Evolutionary conservation across 2,113 vertebrate genomes (phyloP), one percentile per base, ranked within the genome.

Genomic region (Ariopsis seemanni): DNA sequence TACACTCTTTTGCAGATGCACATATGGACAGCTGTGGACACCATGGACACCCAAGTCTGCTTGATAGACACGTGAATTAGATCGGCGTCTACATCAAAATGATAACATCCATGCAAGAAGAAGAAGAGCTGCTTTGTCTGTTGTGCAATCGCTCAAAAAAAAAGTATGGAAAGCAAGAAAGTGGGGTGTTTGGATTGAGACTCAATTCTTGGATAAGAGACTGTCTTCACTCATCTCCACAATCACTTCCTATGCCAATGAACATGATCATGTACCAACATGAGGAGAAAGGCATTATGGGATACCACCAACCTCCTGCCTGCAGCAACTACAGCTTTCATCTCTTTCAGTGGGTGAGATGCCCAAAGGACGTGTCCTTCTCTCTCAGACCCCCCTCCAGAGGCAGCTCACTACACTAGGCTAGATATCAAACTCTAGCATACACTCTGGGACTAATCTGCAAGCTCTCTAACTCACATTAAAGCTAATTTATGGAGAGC

Each of bases 401-500:
- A 92, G 88, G 78, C 67, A 83, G 55, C 65, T 57, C 67, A 52
- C 82, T 42, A 42, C 53, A 18, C 58, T 77, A 69, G 69, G 72
- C 87, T 87, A 89, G 87, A 75, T 88, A 72, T 72, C 80, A 72
- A 7, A 15, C 57, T 18, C 72, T 87, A 86, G 77, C 87, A 71
- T 84, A 53, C 71, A 90, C 89, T 91, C 85, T 81, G 82, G 89
- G 90, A 88, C 86, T 90, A 86, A 90, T 91, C 87, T 84, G 83
- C 60, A 85, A 85, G 62, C 81, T 87, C 80, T 81, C 67, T 7
- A 30, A 10, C 75, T 82, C 77, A 86, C 67, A 90, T 91, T 90
- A 91, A 91, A 90, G 90, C 82, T 86, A 90, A 92, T 92, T 91
- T 91, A 89, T 89, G 90, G 85, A 90, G 89, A 77, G 86, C 85